Evolutionary conservation across 2,113 vertebrate genomes (phyloP), one percentile per base, ranked within the genome.

Genomic region (Hippoglossus stenolepis): DNA sequence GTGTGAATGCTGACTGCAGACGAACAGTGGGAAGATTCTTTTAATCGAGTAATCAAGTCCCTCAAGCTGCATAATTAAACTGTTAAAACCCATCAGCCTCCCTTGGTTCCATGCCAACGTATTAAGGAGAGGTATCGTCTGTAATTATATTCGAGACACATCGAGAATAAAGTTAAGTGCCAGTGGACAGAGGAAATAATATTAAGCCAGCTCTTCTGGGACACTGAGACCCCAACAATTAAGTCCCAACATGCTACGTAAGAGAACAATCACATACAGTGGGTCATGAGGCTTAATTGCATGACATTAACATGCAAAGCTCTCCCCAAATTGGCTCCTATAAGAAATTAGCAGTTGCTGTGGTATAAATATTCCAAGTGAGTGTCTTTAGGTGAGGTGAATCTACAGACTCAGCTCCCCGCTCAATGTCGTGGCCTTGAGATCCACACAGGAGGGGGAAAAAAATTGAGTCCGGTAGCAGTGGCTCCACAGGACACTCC

Each of bases 121-220:
- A 77, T 79, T 81, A 81, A 87, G 77, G 64, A 51, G 58, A 78
- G 49, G 69, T 84, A 72, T 45, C 73, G 57, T 12, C 79, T 78
- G 69, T 90, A 90, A 93, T 92, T 93, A 90, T 54, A 79, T 53
- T 23, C 40, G 69, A 76, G 80, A 71, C 73, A 80, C 60, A 77
- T 18, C 35, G 54, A 23, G 51, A 15, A 58, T 40, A 68, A 74
- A 64, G 18, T 49, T 21, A 73, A 67, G 45, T 31, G 73, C 77
- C 49, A 58, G 66, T 78, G 69, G 82, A 86, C 58, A 70, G 56
- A 79, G 73, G 8, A 7, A 79, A 77, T 23, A 23, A 82, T 80
- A 87, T 87, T 76, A 77, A 73, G 47, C 31, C 8, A 17, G 49
- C 60, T 73, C 84, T 75, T 72, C 60, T 65, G 78, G 67, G 83